A percentile compares a stretch with the other conserved stretches of the same genome.
These are phyloP conservation scores for Dolichomitus sp. DNA, from an alignment of 2,888 invertebrate genomes.

Conservation along the genomic window DNA sequence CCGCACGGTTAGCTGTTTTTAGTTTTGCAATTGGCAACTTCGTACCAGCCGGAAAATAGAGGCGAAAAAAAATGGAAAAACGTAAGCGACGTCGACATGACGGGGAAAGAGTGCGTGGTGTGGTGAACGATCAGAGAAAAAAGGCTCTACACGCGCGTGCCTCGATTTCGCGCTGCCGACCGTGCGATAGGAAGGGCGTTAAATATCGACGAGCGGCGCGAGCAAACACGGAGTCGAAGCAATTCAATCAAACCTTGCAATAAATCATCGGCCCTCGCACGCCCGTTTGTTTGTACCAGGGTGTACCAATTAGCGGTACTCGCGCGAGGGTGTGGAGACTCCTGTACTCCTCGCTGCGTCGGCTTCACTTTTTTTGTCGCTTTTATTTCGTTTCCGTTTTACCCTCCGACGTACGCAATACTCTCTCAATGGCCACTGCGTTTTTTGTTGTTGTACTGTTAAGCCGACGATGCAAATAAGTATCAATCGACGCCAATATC, in stretches of 20 bases:
- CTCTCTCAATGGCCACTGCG: conserved; percentile 30
- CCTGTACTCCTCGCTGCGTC: conserved; percentile 43
- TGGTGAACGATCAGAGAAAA: conserved; percentile 20
- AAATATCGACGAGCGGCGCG: conserved; percentile 78
- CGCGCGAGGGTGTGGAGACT: conserved; percentile 63
- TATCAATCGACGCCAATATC: conserved; percentile 64
- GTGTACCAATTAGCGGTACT: conserved; percentile 82
- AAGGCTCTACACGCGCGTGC: conserved; percentile 55
- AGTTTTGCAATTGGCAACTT: conserved; percentile 72
- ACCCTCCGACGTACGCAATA: conserved; percentile 31
- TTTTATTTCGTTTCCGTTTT: conserved; percentile 60
- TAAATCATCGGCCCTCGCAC: conserved; percentile 83
- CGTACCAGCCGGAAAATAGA: conserved; percentile 40
- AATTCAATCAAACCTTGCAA: conserved; percentile 85
- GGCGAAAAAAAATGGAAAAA: conserved; percentile 51
- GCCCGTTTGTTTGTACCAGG: conserved; percentile 78
- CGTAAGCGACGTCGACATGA: conserved; percentile 50
- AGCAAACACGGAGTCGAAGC: conserved; percentile 81
- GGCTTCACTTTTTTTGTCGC: conserved; percentile 27
- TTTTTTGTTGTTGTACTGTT: conserved; percentile 51
- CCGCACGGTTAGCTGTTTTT: conserved; percentile 75
- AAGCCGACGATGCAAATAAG: conserved; percentile 63
- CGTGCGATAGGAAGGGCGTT: conserved; percentile 66
- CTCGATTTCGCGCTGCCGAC: conserved; percentile 40
- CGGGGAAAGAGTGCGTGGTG: conserved; percentile 38